Conservation (phyloP, 2,113 vertebrate genomes). For the Seriola quinqueradiata region DNA sequence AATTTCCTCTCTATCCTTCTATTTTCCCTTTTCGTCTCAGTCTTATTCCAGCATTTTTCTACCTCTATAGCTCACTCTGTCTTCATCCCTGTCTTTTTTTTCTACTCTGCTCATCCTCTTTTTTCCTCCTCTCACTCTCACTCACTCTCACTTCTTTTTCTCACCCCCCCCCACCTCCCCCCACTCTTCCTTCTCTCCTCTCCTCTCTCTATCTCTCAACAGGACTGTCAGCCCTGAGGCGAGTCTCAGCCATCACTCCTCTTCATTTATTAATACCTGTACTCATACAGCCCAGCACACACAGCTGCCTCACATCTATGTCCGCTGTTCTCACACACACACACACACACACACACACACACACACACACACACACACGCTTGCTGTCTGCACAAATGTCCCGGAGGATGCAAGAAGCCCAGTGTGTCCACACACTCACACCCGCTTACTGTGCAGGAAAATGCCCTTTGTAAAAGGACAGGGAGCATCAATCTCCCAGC, state of each 20-base stretch:
- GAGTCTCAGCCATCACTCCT: conserved; percentile 80
- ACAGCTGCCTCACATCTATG: conserved; percentile 65
- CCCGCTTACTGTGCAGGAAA: conserved; percentile 82
- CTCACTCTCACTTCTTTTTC: conserved; percentile 18
- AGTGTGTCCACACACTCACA: conserved; percentile 73
- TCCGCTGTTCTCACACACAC: conserved; percentile 41
- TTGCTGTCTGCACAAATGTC: conserved; percentile 67
- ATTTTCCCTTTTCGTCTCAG: conserved; percentile 37
- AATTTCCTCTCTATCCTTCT: conserved; percentile 51
- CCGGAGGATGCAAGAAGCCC: conserved; percentile 74
- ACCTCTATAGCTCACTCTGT: conserved; percentile 34
- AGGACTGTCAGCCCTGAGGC: conserved; percentile 75
- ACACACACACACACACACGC: not conserved
- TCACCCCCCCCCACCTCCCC: not conserved
- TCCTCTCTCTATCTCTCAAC: conserved; percentile 59
- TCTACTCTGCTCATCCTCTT: not conserved
- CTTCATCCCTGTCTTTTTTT: conserved; percentile 50
- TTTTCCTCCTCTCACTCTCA: conserved; percentile 20
- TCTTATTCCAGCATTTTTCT: conserved; percentile 37
- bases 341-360: conserved; percentile 30
- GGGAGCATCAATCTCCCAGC: conserved; percentile 75
- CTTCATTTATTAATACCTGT: conserved; percentile 84
- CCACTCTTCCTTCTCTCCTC: not conserved
- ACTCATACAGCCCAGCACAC: conserved; percentile 70
- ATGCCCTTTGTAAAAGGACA: conserved; percentile 83